phyloP scores from a whole-genome alignment of 2,888 invertebrate species.

The Melanchra persicariae region DNA sequence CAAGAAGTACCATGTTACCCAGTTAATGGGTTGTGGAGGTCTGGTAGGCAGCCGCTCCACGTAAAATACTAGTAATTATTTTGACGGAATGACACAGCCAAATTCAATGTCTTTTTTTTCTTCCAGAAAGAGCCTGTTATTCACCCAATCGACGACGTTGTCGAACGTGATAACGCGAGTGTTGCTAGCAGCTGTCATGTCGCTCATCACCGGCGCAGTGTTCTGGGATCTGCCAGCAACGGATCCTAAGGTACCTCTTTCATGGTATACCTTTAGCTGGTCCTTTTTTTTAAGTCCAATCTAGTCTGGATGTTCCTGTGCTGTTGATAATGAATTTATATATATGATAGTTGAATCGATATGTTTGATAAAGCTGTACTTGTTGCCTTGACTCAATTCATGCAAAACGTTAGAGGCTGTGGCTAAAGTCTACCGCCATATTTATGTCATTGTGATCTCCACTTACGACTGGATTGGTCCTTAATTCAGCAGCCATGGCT shows the following conservation, averaged over 20 bases:
- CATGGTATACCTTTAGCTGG: no score
- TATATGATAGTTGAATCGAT: no score
- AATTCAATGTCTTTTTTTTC: background rate
- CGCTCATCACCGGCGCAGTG: constrained; percentile 95
- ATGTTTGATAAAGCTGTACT: background rate
- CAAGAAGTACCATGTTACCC: no score
- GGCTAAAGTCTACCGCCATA: background rate
- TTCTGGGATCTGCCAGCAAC: constrained; percentile 97
- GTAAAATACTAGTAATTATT: no score
- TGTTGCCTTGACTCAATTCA: background rate
- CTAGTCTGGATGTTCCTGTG: no score
- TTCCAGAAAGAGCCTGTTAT: constrained; percentile 92
- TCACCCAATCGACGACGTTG: constrained; percentile 96
- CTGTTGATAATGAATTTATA: no score
- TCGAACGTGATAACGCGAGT: constrained; percentile 95
- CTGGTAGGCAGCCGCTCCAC: no score
- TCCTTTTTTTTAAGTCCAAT: no score
- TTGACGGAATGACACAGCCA: no score
- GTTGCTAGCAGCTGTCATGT: constrained; percentile 95
- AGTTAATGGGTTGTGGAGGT: no score
- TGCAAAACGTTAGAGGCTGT: background rate
- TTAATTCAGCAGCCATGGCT: background rate
- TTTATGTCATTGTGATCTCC: background rate
- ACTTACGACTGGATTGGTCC: background rate
- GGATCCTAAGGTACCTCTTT: constrained; percentile 89